phyloP scores from a whole-genome alignment of 1,140 invertebrate genomes.

The Meloidogyne floridensis region DNA sequence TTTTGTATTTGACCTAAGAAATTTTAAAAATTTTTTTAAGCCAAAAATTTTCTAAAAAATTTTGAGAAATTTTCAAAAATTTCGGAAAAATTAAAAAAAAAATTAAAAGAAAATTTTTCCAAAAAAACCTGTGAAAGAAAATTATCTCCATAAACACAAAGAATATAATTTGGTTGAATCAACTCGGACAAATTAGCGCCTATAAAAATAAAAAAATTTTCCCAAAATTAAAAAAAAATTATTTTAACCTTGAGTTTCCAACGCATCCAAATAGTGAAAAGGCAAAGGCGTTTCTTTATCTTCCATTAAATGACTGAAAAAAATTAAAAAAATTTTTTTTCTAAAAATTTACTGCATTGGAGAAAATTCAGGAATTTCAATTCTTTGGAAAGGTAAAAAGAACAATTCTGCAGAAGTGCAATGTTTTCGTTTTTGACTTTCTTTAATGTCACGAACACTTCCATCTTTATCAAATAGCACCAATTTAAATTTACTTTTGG shows the following conservation, averaged over 20 bases:
- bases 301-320: slow-evolving; percentile 58
- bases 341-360: slow-evolving; percentile 46
- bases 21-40: no score
- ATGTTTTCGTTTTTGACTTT: slow-evolving; percentile 61
- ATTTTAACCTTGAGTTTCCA: slow-evolving; percentile 54
- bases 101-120: not conserved
- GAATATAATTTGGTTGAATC: slow-evolving; percentile 44
- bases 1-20: slow-evolving; percentile 55
- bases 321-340: not conserved
- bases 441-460: slow-evolving; percentile 60
- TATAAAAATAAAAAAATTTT: slow-evolving; percentile 26
- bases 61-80: no score
- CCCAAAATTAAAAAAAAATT: not conserved
- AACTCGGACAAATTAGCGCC: slow-evolving; percentile 56
- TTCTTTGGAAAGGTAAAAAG: slow-evolving; percentile 64
- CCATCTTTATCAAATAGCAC: slow-evolving; percentile 65
- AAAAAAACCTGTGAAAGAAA: slow-evolving; percentile 39
- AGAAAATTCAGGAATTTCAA: slow-evolving; percentile 59
- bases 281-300: slow-evolving; percentile 61
- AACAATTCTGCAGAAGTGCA: slow-evolving; percentile 60
- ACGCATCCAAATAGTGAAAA: slow-evolving; percentile 63
- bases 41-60: no score
- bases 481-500: slow-evolving; percentile 65
- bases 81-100: not conserved
- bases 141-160: slow-evolving; percentile 65